Evolutionary conservation across 2,797 vertebrate species (phyloP).

Genomic region (Myripristis jacobus): DNA sequence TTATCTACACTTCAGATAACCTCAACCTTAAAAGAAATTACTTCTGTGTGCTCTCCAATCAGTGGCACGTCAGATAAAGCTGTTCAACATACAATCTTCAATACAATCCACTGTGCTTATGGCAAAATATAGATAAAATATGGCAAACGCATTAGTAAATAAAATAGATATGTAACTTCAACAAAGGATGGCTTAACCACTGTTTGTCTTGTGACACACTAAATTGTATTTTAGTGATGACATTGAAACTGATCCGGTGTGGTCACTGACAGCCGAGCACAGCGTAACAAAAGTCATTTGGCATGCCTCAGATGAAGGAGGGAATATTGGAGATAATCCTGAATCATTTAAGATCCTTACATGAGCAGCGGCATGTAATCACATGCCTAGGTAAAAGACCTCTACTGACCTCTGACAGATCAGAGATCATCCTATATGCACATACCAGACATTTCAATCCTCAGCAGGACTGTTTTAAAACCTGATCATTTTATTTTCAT

Average conservation of each 20-base stretch:
- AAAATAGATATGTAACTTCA: not conserved
- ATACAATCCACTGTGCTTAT: constrained; percentile 4
- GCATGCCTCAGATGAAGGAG: constrained; percentile 29
- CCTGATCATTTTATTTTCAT: too few species aligned
- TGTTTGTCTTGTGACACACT: constrained; percentile 13
- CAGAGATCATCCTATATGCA: constrained; percentile 18
- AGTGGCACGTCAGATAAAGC: not conserved
- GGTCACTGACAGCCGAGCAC: constrained; percentile 23
- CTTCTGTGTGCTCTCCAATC: not conserved
- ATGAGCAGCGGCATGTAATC: constrained; percentile 27
- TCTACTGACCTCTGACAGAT: not conserved
- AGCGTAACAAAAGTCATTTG: constrained; percentile 33
- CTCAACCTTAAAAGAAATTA: constrained; percentile 35
- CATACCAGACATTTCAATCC: constrained; percentile 37
- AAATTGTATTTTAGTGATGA: not conserved
- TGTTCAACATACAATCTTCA: not conserved
- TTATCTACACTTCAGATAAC: constrained; percentile 13
- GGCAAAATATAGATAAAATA: constrained; percentile 26
- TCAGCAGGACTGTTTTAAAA: not conserved
- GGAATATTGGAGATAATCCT: constrained; percentile 3
- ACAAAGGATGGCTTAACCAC: constrained; percentile 34
- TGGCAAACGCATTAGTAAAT: not conserved
- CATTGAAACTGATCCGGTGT: not conserved
- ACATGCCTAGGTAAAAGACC: not conserved
- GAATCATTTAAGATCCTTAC: constrained; percentile 12